Percentiles rank a stretch among this genome's conserved stretches.
These are phyloP conservation scores for Homalodisca vitripennis DNA, from an alignment of 1,140 invertebrate species.

Conservation along the genomic window DNA sequence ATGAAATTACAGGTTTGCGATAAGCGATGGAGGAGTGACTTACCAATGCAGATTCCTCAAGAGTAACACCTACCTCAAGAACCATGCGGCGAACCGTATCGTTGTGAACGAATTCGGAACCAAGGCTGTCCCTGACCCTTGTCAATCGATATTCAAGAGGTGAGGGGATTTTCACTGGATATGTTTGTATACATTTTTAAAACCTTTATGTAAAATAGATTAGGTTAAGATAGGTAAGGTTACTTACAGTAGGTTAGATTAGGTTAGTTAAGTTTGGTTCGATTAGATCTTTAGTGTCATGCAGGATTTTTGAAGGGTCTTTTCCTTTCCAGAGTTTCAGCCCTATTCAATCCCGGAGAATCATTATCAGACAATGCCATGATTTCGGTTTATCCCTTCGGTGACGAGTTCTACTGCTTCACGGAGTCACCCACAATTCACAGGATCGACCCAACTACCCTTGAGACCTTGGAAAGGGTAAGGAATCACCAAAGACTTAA, in stretches of 20 bases:
- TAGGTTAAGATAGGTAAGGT: too few species aligned
- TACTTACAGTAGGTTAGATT: too few species aligned
- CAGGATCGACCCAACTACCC: slow-evolving; percentile 66
- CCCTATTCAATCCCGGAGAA: slow-evolving; percentile 66
- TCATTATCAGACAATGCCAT: slow-evolving; percentile 77
- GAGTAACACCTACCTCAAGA: slow-evolving; percentile 71
- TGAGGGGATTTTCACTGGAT: too few species aligned
- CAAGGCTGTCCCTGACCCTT: slow-evolving; percentile 72
- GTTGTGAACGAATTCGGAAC: slow-evolving; percentile 87
- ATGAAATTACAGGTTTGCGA: slow-evolving; percentile 67
- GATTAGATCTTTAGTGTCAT: slow-evolving; percentile 18
- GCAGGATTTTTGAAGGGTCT: too few species aligned
- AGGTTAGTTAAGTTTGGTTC: too few species aligned
- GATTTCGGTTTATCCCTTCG: slow-evolving; percentile 86
- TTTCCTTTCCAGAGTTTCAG: slow-evolving; percentile 55
- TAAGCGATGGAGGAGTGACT: slow-evolving; percentile 66
- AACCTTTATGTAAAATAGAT: too few species aligned
- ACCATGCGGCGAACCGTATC: slow-evolving; percentile 72
- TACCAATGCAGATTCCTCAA: slow-evolving; percentile 81
- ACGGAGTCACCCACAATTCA: slow-evolving; percentile 79
- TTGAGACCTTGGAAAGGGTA: slow-evolving; percentile 61
- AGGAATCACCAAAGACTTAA: slow-evolving; percentile 2
- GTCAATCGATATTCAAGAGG: slow-evolving; percentile 75
- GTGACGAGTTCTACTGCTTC: slow-evolving; percentile 80
- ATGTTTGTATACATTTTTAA: too few species aligned